A percentile compares a stretch with the other conserved stretches of the same genome.
phyloP scores from a whole-genome alignment of 2,888 invertebrate genomes.

The Hoplodrina blanda region DNA sequence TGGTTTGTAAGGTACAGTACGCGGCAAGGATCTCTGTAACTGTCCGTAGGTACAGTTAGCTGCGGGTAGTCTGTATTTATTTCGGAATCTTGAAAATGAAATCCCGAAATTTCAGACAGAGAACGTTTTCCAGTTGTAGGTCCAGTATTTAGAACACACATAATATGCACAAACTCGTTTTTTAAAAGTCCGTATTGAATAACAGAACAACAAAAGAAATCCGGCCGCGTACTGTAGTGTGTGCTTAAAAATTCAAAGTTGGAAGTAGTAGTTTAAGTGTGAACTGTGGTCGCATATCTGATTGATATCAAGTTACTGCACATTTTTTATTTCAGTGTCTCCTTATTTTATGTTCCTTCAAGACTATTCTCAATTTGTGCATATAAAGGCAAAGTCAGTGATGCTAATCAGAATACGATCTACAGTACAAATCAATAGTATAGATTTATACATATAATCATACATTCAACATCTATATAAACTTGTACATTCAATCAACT shows the following conservation, averaged over 20 bases:
- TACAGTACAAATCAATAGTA: slow-evolving; percentile 13
- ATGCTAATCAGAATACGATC: slow-evolving; percentile 10
- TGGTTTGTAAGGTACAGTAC: neutral
- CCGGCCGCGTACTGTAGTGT: slow-evolving; percentile 10
- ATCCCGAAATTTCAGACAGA: too few species aligned
- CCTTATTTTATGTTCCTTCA: neutral
- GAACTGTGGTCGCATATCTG: neutral
- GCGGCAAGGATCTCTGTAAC: neutral
- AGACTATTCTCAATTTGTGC: neutral
- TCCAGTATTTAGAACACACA: too few species aligned
- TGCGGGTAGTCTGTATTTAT: neutral
- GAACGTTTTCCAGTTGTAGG: too few species aligned
- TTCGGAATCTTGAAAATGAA: too few species aligned
- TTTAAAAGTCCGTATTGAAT: neutral
- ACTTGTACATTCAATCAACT: slow-evolving; percentile 34
- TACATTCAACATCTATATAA: slow-evolving; percentile 7
- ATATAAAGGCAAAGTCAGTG: neutral
- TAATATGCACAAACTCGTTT: neutral
- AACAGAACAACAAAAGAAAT: neutral
- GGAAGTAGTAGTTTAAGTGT: neutral
- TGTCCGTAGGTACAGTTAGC: neutral
- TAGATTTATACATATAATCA: slow-evolving; percentile 7
- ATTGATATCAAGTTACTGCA: neutral
- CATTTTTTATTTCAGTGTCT: neutral
- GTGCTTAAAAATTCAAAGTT: neutral